These are phyloP conservation scores for Dendrocincla fuliginosa DNA, from an alignment of 2,797 vertebrate genomes.

Conservation along the genomic window DNA sequence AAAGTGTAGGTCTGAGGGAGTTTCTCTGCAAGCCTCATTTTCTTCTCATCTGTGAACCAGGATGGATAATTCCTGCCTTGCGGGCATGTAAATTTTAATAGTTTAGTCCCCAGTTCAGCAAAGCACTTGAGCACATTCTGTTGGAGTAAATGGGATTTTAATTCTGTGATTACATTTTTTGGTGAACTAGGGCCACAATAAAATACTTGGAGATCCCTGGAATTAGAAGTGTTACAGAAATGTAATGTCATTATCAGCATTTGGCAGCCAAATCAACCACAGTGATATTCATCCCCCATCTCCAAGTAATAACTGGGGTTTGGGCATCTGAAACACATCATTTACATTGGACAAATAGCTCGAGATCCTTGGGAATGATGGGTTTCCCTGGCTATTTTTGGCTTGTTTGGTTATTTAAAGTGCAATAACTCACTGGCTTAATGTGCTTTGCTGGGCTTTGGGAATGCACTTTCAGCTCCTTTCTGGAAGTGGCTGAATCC, in stretches of 20 bases:
- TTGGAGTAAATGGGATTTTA: constrained; percentile 5
- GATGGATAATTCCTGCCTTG: constrained; percentile 6
- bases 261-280: background rate
- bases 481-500: background rate
- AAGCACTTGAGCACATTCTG: constrained; percentile 15
- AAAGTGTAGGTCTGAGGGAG: background rate
- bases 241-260: background rate
- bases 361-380: background rate
- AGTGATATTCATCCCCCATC: background rate
- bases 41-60: background rate
- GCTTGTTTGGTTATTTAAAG: background rate
- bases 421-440: background rate
- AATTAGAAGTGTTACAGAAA: background rate
- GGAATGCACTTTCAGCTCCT: background rate
- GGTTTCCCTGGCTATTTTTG: background rate
- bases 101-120: background rate
- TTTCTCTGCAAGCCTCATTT: background rate
- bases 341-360: background rate
- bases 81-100: constrained; percentile 11
- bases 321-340: background rate
- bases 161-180: constrained; percentile 17
- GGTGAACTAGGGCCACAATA: background rate
- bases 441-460: background rate
- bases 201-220: background rate
- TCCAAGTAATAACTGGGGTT: background rate